These are phyloP conservation scores for Acanthaster planci DNA, from an alignment of 35 echinoderm and acorn worm genomes.

Conservation along the genomic window DNA sequence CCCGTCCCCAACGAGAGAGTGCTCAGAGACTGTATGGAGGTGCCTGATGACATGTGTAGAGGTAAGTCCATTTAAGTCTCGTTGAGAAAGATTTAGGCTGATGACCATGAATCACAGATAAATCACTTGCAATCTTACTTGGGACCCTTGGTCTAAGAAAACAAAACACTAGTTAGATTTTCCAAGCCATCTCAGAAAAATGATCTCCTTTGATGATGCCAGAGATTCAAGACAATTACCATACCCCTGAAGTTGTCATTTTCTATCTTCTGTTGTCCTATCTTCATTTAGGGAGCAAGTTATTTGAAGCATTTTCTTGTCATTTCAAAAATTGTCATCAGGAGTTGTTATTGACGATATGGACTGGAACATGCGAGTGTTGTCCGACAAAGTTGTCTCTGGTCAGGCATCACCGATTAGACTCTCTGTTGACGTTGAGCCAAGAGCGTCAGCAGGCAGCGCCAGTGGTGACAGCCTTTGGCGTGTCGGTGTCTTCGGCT, in stretches of 20 bases:
- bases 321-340: slow-evolving; percentile 26
- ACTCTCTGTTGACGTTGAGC: slow-evolving; percentile 57
- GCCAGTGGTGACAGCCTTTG: slow-evolving; percentile 71
- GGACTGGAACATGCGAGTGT: slow-evolving; percentile 69
- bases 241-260: too few species aligned
- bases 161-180: neutral
- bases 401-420: slow-evolving; percentile 57
- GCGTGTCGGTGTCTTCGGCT: slow-evolving; percentile 70
- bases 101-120: too few species aligned
- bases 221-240: too few species aligned
- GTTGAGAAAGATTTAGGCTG: too few species aligned
- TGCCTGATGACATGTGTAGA: slow-evolving; percentile 76
- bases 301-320: too few species aligned
- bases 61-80: slow-evolving; percentile 24
- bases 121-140: too few species aligned
- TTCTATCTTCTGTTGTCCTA: too few species aligned
- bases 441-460: slow-evolving; percentile 39
- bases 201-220: too few species aligned
- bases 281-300: too few species aligned
- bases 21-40: slow-evolving; percentile 52
- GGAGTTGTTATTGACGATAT: slow-evolving; percentile 77
- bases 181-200: too few species aligned
- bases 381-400: slow-evolving; percentile 48
- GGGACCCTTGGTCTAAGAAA: neutral
- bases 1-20: slow-evolving; percentile 61